Evolutionary conservation across 1,140 invertebrate genomes (phyloP).

Genomic region (Saccostrea cuccullata): DNA sequence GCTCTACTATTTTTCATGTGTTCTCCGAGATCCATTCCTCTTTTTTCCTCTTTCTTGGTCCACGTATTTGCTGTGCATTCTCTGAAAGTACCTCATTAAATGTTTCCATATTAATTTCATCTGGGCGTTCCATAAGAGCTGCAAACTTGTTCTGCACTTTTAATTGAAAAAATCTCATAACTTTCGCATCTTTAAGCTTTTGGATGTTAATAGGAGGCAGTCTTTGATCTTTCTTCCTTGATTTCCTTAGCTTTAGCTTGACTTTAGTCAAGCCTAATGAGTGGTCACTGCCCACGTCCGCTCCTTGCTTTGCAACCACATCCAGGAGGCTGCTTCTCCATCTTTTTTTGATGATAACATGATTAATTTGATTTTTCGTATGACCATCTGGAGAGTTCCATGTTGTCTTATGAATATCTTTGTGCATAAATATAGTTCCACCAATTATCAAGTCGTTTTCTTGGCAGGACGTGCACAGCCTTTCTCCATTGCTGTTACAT

Average conservation of each 20-base stretch:
- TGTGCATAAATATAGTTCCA: too few species aligned
- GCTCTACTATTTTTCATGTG: neutral
- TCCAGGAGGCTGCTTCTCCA: conserved; percentile 44
- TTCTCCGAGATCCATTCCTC: too few species aligned
- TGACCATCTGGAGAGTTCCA: conserved; percentile 55
- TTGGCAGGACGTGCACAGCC: too few species aligned
- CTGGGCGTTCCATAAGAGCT: neutral
- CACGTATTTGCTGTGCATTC: conserved; percentile 28
- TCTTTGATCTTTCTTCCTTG: too few species aligned
- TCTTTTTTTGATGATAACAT: conserved; percentile 49
- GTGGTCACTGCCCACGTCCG: conserved; percentile 63
- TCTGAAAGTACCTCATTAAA: conserved; percentile 28
- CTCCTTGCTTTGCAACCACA: conserved; percentile 52
- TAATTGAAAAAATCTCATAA: too few species aligned
- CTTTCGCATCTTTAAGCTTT: too few species aligned
- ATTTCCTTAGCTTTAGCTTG: too few species aligned
- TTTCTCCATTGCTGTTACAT: too few species aligned
- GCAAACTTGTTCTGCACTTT: neutral
- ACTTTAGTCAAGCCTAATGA: conserved; percentile 45
- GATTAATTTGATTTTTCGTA: conserved; percentile 54
- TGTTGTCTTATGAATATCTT: conserved; percentile 53
- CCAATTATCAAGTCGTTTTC: too few species aligned
- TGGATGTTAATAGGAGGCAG: too few species aligned
- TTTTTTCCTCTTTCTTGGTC: conserved; percentile 10
- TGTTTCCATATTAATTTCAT: conserved; percentile 27